Evolutionary conservation across 2,113 vertebrate genomes (phyloP).

Genomic region (Phoxinus phoxinus): DNA sequence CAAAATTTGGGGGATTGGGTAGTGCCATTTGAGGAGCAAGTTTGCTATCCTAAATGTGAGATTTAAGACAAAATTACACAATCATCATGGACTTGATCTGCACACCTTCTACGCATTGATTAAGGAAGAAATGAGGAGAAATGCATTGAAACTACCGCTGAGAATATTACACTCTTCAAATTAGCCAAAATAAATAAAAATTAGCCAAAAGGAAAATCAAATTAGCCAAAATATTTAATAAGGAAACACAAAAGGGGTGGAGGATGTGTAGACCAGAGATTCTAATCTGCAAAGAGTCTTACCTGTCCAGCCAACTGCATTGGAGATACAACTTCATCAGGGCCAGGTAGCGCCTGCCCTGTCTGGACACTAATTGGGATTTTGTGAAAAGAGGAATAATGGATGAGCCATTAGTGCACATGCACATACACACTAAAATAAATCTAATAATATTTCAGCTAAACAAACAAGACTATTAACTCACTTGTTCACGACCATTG

Average conservation of each 20-base stretch:
- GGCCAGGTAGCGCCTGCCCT: slow-evolving; percentile 66
- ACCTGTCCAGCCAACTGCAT: slow-evolving; percentile 87
- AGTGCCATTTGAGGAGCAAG: slow-evolving; percentile 84
- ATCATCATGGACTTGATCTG: background rate
- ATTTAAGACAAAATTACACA: background rate
- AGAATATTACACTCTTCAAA: background rate
- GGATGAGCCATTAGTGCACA: background rate
- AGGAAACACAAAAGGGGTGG: background rate
- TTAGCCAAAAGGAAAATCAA: background rate
- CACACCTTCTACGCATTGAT: too few species aligned
- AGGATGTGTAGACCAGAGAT: background rate
- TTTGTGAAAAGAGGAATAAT: slow-evolving; percentile 65
- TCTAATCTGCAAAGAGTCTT: slow-evolving; percentile 25
- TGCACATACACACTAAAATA: background rate
- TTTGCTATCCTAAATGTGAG: slow-evolving; percentile 82
- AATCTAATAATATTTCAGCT: background rate
- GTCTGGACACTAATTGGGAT: slow-evolving; percentile 84
- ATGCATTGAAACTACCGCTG: too few species aligned
- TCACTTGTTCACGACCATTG: slow-evolving; percentile 92
- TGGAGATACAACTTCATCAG: slow-evolving; percentile 77
- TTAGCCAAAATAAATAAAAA: background rate
- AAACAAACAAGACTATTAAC: background rate
- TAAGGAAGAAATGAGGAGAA: too few species aligned
- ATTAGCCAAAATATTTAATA: background rate
- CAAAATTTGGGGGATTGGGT: slow-evolving; percentile 90